A percentile compares a stretch with the other conserved stretches of the same genome.
Conservation (phyloP, 2,888 invertebrate species). For the Syrphus vitripennis region DNA sequence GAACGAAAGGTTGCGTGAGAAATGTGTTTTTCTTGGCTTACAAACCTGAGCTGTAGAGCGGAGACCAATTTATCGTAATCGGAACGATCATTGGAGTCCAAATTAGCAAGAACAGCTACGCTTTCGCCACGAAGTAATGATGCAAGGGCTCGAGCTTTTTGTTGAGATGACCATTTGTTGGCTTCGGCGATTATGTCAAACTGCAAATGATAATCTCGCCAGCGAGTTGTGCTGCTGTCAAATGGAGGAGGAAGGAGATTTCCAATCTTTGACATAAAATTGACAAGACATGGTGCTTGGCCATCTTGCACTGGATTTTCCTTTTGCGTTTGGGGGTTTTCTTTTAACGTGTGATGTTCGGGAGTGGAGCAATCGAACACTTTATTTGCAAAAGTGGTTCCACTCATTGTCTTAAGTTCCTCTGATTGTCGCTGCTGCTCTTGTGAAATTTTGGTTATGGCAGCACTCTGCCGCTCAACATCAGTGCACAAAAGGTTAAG, state of each 20-base stretch:
- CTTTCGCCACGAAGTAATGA: not conserved
- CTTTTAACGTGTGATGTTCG: not conserved
- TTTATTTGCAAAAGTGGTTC: not conserved
- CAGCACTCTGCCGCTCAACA: slow-evolving; percentile 9
- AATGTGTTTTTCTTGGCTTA: too few relatives aligned
- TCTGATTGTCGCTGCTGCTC: slow-evolving; percentile 22
- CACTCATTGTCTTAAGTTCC: slow-evolving; percentile 27
- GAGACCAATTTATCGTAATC: too few relatives aligned
- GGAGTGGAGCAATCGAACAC: not conserved
- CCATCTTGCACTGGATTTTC: not conserved
- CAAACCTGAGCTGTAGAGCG: too few relatives aligned
- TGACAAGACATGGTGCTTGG: not conserved
- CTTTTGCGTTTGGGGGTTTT: not conserved
- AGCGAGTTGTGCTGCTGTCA: not conserved
- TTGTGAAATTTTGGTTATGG: slow-evolving; percentile 20
- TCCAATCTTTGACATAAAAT: not conserved
- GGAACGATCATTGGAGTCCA: not conserved
- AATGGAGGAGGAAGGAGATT: not conserved
- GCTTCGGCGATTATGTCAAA: too few relatives aligned
- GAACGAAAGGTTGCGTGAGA: too few relatives aligned
- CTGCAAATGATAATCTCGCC: too few relatives aligned
- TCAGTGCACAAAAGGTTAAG: slow-evolving; percentile 21
- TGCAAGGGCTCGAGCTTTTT: not conserved
- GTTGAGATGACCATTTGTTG: not conserved
- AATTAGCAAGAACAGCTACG: not conserved